Conservation (phyloP, 1,140 invertebrate genomes). For the Medauroidea extradentata region DNA sequence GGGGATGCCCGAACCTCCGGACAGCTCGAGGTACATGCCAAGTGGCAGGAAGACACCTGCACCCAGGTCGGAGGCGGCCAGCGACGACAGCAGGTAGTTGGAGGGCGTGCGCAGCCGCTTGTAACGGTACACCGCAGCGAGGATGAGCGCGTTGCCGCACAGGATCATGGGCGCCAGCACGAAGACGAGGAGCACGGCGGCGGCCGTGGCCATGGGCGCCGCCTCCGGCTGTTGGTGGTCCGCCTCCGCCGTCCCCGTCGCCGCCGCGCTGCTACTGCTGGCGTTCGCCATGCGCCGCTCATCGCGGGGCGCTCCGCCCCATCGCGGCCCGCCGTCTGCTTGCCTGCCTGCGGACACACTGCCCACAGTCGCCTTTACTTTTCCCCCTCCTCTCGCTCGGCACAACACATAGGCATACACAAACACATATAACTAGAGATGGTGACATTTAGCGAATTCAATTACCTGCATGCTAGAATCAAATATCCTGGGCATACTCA, state of each 20-base stretch:
- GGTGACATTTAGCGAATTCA: no score
- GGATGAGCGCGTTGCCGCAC: constrained; percentile 52
- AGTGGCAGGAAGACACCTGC: constrained; percentile 69
- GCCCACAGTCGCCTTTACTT: no score
- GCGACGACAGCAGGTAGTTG: constrained; percentile 67
- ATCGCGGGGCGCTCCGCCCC: no score
- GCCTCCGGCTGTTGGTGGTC: background rate
- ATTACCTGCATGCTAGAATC: no score
- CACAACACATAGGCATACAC: no score
- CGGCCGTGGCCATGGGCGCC: constrained; percentile 42
- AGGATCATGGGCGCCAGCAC: constrained; percentile 53
- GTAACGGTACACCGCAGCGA: constrained; percentile 54
- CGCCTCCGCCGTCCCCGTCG: background rate
- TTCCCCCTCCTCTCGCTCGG: no score
- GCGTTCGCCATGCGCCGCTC: no score
- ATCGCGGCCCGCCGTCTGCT: no score
- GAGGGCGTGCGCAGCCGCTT: constrained; percentile 59
- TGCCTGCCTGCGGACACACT: no score
- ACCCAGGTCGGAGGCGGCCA: constrained; percentile 68
- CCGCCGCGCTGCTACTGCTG: no score
- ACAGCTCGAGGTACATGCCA: constrained; percentile 55
- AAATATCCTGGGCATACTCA: no score
- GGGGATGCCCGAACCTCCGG: constrained; percentile 41
- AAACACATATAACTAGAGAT: no score
- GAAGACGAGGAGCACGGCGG: constrained; percentile 51